Percentiles rank a stretch among this genome's conserved stretches.
Conservation (phyloP, 2,888 invertebrate genomes). For the Tholera decimalis region DNA sequence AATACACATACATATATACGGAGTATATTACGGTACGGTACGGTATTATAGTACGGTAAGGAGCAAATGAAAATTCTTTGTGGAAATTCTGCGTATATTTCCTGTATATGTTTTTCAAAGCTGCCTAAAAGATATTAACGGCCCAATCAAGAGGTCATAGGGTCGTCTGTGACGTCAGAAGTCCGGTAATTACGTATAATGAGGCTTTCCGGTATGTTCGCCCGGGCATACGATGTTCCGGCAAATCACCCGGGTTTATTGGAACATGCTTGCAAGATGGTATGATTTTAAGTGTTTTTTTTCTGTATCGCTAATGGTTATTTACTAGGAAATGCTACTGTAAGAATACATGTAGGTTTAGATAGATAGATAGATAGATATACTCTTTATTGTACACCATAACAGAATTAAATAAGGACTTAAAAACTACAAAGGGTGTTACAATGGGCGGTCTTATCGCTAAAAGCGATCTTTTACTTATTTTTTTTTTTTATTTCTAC, state of each 20-base stretch:
- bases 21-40: no score
- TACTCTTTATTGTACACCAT: no score
- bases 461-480: no score
- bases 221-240: slow-evolving; percentile 69
- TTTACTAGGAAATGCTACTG: not conserved
- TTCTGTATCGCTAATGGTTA: not conserved
- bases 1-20: no score
- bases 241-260: slow-evolving; percentile 69
- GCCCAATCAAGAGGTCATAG: slow-evolving; percentile 59
- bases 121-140: slow-evolving; percentile 44
- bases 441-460: no score
- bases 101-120: slow-evolving; percentile 4
- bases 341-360: not conserved
- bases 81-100: not conserved
- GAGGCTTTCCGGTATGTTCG: slow-evolving; percentile 70
- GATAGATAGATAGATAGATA: no score
- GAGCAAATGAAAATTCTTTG: no score
- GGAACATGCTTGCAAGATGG: slow-evolving; percentile 65
- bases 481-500: no score
- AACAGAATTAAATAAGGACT: no score
- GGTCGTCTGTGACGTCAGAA: slow-evolving; percentile 72
- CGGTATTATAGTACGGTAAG: no score
- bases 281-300: slow-evolving; percentile 63
- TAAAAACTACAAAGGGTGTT: no score
- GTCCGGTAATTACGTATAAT: slow-evolving; percentile 79